Percentiles rank a stretch among this genome's conserved stretches.
Evolutionary conservation across 2,113 vertebrate species (phyloP).

Genomic region (Aptenodytes patagonicus): DNA sequence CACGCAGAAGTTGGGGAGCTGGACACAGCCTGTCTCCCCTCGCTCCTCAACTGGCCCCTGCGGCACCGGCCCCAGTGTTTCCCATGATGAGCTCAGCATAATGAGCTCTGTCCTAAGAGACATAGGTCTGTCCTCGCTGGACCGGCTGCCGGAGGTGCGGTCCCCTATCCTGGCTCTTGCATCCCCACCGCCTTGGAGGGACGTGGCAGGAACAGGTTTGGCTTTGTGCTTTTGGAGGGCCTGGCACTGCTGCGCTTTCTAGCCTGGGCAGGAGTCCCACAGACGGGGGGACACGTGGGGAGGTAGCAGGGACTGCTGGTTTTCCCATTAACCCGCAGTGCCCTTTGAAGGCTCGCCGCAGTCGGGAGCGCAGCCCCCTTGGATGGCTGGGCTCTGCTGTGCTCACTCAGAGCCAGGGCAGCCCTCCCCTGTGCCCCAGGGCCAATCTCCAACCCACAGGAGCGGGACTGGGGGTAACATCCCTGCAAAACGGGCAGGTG

Average conservation of each 20-base stretch:
- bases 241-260: not conserved
- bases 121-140: rapidly evolving
- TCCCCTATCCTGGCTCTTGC: not conserved
- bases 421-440: not conserved
- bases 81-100: not conserved
- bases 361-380: rapidly evolving
- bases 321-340: not conserved
- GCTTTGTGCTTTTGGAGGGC: not conserved
- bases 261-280: not conserved
- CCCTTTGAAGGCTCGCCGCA: rapidly evolving
- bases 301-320: not conserved
- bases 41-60: not conserved
- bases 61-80: not conserved
- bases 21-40: not conserved
- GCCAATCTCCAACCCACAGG: rapidly evolving
- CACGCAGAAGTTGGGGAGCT: rapidly evolving
- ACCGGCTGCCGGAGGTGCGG: not conserved
- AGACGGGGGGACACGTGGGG: too few species aligned
- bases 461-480: rapidly evolving
- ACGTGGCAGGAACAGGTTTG: not conserved
- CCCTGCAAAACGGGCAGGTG: not conserved
- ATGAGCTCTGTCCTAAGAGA: not conserved
- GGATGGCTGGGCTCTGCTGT: not conserved
- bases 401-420: rapidly evolving
- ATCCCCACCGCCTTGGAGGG: rapidly evolving